Evolutionary conservation across 1,140 invertebrate species (phyloP), one percentile per base, ranked within the genome.

Genomic region (Lysiphlebus fabarum): DNA sequence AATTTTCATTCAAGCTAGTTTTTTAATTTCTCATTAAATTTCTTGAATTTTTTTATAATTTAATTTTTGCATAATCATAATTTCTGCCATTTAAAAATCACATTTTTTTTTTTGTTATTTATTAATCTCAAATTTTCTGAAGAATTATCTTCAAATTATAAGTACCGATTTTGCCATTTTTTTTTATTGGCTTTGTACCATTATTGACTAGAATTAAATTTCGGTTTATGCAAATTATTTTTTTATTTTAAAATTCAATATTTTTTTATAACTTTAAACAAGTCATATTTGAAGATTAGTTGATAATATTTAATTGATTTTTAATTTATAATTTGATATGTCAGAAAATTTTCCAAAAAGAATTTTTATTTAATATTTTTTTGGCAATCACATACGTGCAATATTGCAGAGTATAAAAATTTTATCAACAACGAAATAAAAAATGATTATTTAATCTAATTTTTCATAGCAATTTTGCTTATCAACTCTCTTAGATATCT

Each of bases 121-220:
- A 57, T 50, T 44, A 33, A 14, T 53, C 14, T 45, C 34, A 43
- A 55, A 53, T 53, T 62, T 34, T 59, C 47, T 26, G 17, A 26
- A 26, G 17, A 26, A 45, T 63, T 65, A 63, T 38, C 61, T 62
- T 65, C 63, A 71, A 45, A 69, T 26, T 4, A 75, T 78, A 77
- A 79, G 75, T 78, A 77, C 74, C 73, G 73, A 76, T 79, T 72
- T 67, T 61, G 68, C 69, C 56, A 56, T 47, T 60, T 26, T 26
- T 26, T 26, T 26, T 26, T n/a, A 26, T 63, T 64, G 68, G 65
- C 68, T 77, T 79, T 79, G 75, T 79, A 78, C 77, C 71, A 53
- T 66, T 73, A 78, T 76, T 80, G 76, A 79, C 78, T 78, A 79
- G 76, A 78, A 78, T 80, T 55, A 68, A 79, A 79, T 79, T 78